Conservation (phyloP, 2,797 vertebrate species). For the Podargus strigoides region DNA sequence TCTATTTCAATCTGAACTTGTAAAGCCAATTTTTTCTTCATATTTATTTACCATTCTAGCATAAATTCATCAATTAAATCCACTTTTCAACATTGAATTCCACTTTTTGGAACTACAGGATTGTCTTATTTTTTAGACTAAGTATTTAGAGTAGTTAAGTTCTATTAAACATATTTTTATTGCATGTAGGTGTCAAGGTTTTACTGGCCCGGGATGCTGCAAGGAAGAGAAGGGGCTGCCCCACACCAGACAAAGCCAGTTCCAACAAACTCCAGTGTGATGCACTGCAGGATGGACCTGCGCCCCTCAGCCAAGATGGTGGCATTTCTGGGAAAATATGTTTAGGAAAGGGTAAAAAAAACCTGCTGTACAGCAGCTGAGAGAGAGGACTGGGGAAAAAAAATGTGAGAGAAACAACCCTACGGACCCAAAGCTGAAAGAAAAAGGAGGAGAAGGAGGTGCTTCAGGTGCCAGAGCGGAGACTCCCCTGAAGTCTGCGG, state of each 20-base stretch:
- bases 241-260: background rate
- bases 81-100: background rate
- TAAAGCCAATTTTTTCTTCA: background rate
- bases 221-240: background rate
- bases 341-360: background rate
- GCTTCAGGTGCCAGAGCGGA: too few relatives aligned
- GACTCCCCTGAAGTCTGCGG: too few relatives aligned
- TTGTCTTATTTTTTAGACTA: background rate
- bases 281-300: background rate
- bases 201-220: background rate
- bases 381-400: background rate
- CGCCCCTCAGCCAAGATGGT: background rate
- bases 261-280: background rate
- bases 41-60: background rate
- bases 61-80: background rate
- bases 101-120: background rate
- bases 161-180: background rate
- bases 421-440: background rate
- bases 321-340: background rate
- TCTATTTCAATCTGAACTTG: background rate
- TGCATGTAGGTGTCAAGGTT: background rate
- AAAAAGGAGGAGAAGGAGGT: background rate
- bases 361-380: background rate
- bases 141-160: background rate
- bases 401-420: background rate